phyloP scores from a whole-genome alignment of 2,888 invertebrate species.

The Rhagium mordax region DNA sequence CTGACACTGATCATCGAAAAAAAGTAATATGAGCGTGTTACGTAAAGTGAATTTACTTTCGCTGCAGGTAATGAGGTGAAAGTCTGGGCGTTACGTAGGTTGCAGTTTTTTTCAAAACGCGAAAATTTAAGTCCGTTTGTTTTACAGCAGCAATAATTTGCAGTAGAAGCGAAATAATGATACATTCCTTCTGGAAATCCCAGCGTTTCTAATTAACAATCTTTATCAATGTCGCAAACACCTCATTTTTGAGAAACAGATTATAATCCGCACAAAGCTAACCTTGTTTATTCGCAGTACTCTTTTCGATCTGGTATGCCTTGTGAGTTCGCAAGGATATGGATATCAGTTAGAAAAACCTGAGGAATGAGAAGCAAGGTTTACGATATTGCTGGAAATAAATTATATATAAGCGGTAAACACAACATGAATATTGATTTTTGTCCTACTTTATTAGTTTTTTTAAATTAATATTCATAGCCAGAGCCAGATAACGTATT shows the following conservation, averaged over 20 bases:
- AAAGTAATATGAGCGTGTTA: no score
- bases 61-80: no score
- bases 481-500: no score
- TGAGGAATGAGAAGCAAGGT: constrained; percentile 4
- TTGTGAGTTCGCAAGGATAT: constrained; percentile 33
- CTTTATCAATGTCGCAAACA: constrained; percentile 26
- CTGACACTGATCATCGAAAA: background rate
- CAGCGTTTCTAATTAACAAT: constrained; percentile 11
- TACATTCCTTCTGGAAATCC: constrained; percentile 6
- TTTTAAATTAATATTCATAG: no score
- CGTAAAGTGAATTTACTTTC: no score
- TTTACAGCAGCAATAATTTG: no score
- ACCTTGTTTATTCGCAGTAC: constrained; percentile 18
- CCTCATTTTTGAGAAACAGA: constrained; percentile 31
- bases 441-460: background rate
- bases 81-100: no score
- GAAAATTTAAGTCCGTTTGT: no score
- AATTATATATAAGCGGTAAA: no score
- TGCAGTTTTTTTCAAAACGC: no score
- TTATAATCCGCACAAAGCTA: constrained; percentile 12
- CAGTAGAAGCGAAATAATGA: no score
- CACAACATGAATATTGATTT: background rate
- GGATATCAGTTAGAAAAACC: constrained; percentile 25
- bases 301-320: constrained; percentile 38
- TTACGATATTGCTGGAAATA: background rate